Percentiles rank a stretch among this genome's conserved stretches.
Evolutionary conservation across 2,797 vertebrate species (phyloP).

Genomic region (Anguilla obscura): DNA sequence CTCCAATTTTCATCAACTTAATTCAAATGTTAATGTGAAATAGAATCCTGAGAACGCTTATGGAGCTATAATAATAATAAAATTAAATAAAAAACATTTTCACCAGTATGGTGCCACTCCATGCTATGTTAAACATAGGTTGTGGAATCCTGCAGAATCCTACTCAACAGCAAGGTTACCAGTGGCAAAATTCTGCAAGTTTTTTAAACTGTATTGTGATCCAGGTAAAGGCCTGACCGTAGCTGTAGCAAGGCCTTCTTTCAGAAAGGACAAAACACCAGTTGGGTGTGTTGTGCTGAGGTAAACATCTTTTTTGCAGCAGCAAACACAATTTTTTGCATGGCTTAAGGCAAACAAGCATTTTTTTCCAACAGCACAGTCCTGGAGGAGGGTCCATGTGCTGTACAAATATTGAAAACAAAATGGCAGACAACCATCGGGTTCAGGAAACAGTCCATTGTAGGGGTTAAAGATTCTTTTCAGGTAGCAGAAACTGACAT

Average conservation of each 20-base stretch:
- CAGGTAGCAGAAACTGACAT: neutral
- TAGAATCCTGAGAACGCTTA: neutral
- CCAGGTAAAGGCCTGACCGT: neutral
- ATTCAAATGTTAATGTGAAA: neutral
- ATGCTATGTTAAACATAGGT: neutral
- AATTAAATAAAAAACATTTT: neutral
- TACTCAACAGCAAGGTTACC: neutral
- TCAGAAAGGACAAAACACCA: slow-evolving; percentile 6
- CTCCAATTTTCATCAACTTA: neutral
- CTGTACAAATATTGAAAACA: neutral
- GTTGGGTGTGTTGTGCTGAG: neutral
- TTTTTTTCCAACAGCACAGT: neutral
- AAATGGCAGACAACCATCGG: neutral
- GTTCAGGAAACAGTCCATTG: neutral
- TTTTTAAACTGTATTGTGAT: neutral
- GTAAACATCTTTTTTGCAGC: neutral
- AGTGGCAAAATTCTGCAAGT: neutral
- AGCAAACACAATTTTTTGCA: neutral
- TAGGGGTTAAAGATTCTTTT: neutral
- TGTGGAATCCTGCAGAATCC: neutral
- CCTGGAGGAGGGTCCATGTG: neutral
- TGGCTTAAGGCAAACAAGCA: neutral
- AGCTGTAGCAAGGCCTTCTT: neutral
- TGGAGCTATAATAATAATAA: neutral
- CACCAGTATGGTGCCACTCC: neutral